phyloP scores from a whole-genome alignment of 2,113 vertebrate genomes.

The Rhizomys pruinosus region DNA sequence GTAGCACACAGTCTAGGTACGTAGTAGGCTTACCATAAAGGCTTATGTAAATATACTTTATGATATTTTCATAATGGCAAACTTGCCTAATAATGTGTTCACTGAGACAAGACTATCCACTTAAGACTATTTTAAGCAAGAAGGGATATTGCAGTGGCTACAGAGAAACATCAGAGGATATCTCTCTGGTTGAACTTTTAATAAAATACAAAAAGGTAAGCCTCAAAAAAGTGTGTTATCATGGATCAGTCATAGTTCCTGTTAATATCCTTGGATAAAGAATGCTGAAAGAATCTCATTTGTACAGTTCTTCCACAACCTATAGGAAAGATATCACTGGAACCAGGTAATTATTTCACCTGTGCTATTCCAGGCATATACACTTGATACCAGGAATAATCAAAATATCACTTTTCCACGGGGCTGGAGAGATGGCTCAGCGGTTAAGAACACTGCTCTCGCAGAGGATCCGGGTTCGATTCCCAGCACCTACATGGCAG shows the following conservation, averaged over 20 bases:
- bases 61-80: background rate
- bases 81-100: background rate
- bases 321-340: background rate
- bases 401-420: too few relatives aligned
- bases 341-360: too few relatives aligned
- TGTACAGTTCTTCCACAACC: background rate
- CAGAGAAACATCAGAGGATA: background rate
- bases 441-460: too few relatives aligned
- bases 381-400: background rate
- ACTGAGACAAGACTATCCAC: background rate
- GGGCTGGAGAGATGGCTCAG: too few relatives aligned
- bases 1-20: background rate
- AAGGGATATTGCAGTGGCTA: background rate
- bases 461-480: too few relatives aligned
- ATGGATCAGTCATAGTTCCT: background rate
- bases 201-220: background rate
- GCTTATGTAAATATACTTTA: background rate
- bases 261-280: background rate
- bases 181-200: background rate
- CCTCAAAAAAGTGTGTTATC: background rate
- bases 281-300: background rate
- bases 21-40: background rate
- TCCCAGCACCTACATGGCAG: too few relatives aligned
- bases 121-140: background rate
- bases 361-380: too few relatives aligned